Conservation (phyloP, 2,797 vertebrate genomes). For the Stomatorhinus walkeri region DNA sequence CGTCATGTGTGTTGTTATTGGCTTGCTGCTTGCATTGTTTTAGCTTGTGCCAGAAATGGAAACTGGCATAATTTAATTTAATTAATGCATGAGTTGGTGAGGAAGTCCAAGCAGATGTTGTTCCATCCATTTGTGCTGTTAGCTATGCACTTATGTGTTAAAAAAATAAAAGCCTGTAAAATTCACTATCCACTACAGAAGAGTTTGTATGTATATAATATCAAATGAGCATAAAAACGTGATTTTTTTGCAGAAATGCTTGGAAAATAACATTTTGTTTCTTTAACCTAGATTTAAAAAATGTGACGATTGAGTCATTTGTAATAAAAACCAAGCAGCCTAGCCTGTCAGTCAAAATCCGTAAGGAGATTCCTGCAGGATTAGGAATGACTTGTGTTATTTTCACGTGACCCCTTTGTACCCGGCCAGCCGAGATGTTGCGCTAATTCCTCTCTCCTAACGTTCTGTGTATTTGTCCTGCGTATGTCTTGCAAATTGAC, state of each 20-base stretch:
- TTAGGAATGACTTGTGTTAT: conserved; percentile 51
- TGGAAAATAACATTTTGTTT: not conserved
- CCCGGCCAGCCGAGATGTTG: conserved; percentile 53
- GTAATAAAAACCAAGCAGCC: not conserved
- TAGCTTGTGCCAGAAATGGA: not conserved
- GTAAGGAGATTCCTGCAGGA: conserved; percentile 44
- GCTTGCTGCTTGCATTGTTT: conserved; percentile 39
- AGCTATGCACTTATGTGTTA: not conserved
- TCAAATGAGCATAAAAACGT: not conserved
- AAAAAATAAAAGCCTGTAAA: not conserved
- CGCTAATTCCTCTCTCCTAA: conserved; percentile 59
- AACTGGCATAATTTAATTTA: not conserved
- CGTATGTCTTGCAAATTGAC: conserved; percentile 64
- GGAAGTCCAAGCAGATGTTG: not conserved
- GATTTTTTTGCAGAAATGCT: not conserved
- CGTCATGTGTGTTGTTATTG: conserved; percentile 47
- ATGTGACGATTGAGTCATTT: too few relatives aligned
- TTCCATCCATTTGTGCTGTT: not conserved
- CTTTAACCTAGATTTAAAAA: not conserved
- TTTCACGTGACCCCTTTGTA: conserved; percentile 56
- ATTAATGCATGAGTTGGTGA: not conserved
- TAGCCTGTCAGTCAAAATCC: conserved; percentile 38
- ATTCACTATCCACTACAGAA: not conserved
- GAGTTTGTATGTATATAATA: not conserved
- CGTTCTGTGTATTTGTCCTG: conserved; percentile 41